Percentiles rank a stretch among this genome's conserved stretches.
These are phyloP conservation scores for Drosophila ogumai DNA, from an alignment of 1,140 invertebrate species.

Conservation along the genomic window DNA sequence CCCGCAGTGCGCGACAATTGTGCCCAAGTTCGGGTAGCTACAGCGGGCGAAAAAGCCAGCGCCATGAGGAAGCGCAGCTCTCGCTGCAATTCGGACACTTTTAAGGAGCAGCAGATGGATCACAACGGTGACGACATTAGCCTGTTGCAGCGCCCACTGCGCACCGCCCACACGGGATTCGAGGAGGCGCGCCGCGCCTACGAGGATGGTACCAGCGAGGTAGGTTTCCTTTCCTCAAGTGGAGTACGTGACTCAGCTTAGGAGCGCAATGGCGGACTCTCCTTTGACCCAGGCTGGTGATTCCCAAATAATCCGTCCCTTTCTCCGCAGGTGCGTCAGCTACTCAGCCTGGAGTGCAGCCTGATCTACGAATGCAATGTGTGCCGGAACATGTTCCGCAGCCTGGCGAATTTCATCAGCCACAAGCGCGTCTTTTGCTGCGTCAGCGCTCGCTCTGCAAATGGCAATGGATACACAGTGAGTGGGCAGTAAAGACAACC, in stretches of 20 bases:
- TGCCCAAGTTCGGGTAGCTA: neutral
- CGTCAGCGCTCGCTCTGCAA: constrained; percentile 63
- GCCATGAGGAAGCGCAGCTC: constrained; percentile 73
- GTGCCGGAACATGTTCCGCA: constrained; percentile 93
- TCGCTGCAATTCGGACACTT: constrained; percentile 69
- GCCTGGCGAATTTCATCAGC: constrained; percentile 92
- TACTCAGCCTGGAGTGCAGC: constrained; percentile 92
- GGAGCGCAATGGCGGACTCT: constrained; percentile 58
- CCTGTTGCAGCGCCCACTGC: constrained; percentile 87
- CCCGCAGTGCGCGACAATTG: constrained; percentile 5
- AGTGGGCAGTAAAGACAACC: constrained; percentile 79
- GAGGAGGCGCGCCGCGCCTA: constrained; percentile 87
- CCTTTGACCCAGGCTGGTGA: constrained; percentile 2
- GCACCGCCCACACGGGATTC: constrained; percentile 87
- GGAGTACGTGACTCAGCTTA: constrained; percentile 70
- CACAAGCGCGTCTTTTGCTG: constrained; percentile 93
- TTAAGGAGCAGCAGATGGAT: constrained; percentile 64
- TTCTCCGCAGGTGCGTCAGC: constrained; percentile 88
- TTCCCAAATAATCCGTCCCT: neutral
- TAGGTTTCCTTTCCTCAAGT: constrained; percentile 34
- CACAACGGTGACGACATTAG: constrained; percentile 85
- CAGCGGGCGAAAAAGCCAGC: constrained; percentile 4
- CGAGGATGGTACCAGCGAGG: constrained; percentile 88
- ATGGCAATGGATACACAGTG: constrained; percentile 86
- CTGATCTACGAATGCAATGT: constrained; percentile 94